Base-by-base conservation (phyloP, 2,888 invertebrate genomes). In the Drosophila formosana region DNA sequence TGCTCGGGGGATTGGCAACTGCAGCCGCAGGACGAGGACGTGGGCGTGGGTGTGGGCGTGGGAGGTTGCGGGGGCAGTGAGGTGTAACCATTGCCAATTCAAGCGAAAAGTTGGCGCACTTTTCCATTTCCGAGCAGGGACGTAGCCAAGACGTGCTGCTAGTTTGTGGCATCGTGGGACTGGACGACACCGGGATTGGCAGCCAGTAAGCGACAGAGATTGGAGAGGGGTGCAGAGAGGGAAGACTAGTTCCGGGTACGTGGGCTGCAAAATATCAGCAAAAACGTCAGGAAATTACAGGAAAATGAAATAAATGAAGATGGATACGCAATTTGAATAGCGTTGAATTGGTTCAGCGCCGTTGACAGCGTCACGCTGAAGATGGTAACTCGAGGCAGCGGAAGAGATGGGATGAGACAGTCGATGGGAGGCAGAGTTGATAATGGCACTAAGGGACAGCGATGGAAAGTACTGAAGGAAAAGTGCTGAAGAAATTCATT, bases 271-370 rank as follows among this genome's bases (percentile, higher is more conserved):
- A 72, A 75, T 80, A 82, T 88, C 78, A 68, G 83, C 76, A 86
- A 81, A 88, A 85, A 77, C 78, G 75, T 86, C 76, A 86, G 88
- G 88, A 85, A 88, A 85, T 85, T 85, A 85, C 86, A 83, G 86
- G 86, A 85, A 85, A 85, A 85, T 88, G 83, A 85, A 88, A 88
- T 88, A 85, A 85, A 85, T 85, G 86, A 88, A 85, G 88, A 88
- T 86, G 78, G 83, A 85, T 85, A 86, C 81, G 88, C 88, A 86
- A 83, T 88, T 85, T 88, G 88, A 86, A 86, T 85, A 81, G 83
- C 88, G 72, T 78, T 68, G 74, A 74, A 82, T 75, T 80, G 82
- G 66, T 79, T 84, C 82, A 70, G 66, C 64, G 66, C 49, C 72
- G 79, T 72, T 75, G 82, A 78, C 84, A 84, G 37, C 41, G 63